Base-by-base conservation (phyloP, 1,140 invertebrate species). In the Drosophila teissieri region DNA sequence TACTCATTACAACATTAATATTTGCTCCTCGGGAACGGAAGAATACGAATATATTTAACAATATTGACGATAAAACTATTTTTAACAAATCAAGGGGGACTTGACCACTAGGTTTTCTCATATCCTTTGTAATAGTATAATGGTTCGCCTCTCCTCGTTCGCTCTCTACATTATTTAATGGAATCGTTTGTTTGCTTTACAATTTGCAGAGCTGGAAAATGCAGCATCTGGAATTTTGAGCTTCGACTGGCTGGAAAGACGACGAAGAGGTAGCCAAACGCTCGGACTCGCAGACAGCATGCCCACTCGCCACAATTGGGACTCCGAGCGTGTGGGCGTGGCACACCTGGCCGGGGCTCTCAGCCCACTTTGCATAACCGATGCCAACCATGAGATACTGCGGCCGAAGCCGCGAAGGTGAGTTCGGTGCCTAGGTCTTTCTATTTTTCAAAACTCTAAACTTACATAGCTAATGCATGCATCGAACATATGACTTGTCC, bases 361-460 rank as follows among this genome's bases (percentile, higher is more conserved):
- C 64, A 95, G 94, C 91, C 95, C 94, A 57, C 93, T 95, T 42
- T 95, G 95, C 89, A 95, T 95, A 78, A 94, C 95, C 6, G 95
- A 95, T 91, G 94, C 95, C 65, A 96, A 95, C 78, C 96, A 97
- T 92, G 96, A 97, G 92, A 97, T 97, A 90, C 94, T 97, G 57
- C 93, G 96, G 75, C 96, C 96, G 10, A 97, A 97, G 92, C 97
- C 97, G 4, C 94, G 97, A 92, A 95, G 96, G 96, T 97, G 93
- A 93, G 73, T 67, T 69, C 45, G 37, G 19, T 37, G 49, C 62
- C 49, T 46, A 31, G 46, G 62, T 68, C 62, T 55, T 68, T 67
- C 17, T 62, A 54, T 62, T 68, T 4, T 15, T 7, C 17, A 45
- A 61, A 27, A 24, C 22, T 31, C 0, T 39, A 12, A 12, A 12